Evolutionary conservation across 2,113 vertebrate genomes (phyloP).

Genomic region (Chroicocephalus ridibundus): DNA sequence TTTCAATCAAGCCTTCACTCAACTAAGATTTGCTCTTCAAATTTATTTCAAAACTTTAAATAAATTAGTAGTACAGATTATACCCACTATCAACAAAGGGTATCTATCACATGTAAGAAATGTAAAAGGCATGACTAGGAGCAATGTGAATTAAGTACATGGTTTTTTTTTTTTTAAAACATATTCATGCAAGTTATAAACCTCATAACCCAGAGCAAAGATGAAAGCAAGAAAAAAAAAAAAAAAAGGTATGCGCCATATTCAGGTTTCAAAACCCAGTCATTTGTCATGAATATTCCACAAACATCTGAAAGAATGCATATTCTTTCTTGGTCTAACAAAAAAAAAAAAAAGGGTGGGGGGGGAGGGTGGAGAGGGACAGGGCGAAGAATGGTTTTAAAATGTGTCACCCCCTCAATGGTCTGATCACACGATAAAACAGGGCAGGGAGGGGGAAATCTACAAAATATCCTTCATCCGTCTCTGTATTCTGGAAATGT

Average conservation of each 20-base stretch:
- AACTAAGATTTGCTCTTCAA: slow-evolving; percentile 9
- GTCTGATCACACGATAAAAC: not conserved
- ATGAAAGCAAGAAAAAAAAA: not conserved
- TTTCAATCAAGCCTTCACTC: slow-evolving; percentile 13
- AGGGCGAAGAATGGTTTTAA: slow-evolving; percentile 1
- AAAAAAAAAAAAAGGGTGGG: fast-evolving
- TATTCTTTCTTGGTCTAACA: slow-evolving; percentile 52
- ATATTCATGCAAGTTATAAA: not conserved
- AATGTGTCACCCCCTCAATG: slow-evolving; percentile 55
- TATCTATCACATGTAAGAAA: slow-evolving; percentile 8
- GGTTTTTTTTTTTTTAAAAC: not conserved
- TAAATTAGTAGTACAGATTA: slow-evolving; percentile 16
- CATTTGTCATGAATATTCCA: not conserved
- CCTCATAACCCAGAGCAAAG: not conserved
- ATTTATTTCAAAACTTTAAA: slow-evolving; percentile 41
- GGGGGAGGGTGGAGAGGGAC: not conserved
- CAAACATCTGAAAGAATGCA: slow-evolving; percentile 38
- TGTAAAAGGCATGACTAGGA: slow-evolving; percentile 14
- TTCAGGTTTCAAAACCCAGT: slow-evolving; percentile 65
- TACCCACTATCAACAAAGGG: not conserved
- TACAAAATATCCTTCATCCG: slow-evolving; percentile 72
- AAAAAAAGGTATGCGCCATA: not conserved
- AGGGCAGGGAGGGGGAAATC: not conserved
- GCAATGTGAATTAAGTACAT: not conserved
- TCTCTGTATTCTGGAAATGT: slow-evolving; percentile 40